Evolutionary conservation across 2,888 invertebrate species (phyloP).

Genomic region (Terebella lapidaria): DNA sequence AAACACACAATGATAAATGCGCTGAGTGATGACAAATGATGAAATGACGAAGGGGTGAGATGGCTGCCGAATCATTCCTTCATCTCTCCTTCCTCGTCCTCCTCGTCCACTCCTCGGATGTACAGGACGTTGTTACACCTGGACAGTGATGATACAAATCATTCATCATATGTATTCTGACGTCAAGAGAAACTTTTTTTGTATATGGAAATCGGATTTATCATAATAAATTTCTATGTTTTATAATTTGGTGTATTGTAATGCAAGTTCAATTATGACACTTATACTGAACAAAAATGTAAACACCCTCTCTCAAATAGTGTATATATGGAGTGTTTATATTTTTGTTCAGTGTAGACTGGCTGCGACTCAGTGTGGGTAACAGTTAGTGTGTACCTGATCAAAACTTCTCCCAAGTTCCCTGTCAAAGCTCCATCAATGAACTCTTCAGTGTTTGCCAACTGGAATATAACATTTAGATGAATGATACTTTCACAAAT

Average conservation of each 20-base stretch:
- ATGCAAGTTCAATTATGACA: not conserved
- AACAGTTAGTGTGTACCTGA: conserved; percentile 64
- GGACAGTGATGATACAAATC: conserved; percentile 29
- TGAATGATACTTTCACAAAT: too few species aligned
- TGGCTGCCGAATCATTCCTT: conserved; percentile 58
- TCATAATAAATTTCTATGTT: not conserved
- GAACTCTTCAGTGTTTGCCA: conserved; percentile 96
- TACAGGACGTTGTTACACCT: conserved; percentile 89
- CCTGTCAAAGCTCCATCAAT: conserved; percentile 89
- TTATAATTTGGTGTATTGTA: not conserved
- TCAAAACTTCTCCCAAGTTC: conserved; percentile 91
- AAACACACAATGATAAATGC: too few species aligned
- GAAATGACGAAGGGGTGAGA: not conserved
- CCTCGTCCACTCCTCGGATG: conserved; percentile 90
- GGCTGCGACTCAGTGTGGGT: too few species aligned
- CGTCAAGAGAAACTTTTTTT: too few species aligned
- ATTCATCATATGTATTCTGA: too few species aligned
- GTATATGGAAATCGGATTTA: too few species aligned
- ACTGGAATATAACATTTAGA: too few species aligned
- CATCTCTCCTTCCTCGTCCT: conserved; percentile 89
- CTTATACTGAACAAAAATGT: not conserved
- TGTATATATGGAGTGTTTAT: too few species aligned
- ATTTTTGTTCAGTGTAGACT: too few species aligned
- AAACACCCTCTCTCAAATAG: too few species aligned
- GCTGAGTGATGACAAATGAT: too few species aligned